Evolutionary conservation across 2,113 vertebrate genomes (phyloP).

Genomic region (Prionailurus viverrinus): DNA sequence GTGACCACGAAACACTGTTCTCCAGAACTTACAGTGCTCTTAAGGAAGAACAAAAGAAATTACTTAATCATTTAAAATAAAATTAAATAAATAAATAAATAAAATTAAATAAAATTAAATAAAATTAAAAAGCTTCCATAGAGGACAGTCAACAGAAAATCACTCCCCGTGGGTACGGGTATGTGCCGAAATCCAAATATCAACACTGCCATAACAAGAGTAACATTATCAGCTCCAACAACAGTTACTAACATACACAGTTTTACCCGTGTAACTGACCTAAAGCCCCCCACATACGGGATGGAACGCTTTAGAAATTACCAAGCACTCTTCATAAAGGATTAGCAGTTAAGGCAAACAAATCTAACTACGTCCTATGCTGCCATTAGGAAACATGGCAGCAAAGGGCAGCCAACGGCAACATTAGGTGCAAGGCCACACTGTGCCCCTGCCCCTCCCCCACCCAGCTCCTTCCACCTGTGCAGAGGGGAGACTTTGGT

Average conservation of each 20-base stretch:
- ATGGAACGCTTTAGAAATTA: not conserved
- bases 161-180: not conserved
- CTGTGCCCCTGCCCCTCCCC: not conserved
- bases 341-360: not conserved
- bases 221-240: not conserved
- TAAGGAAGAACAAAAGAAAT: not conserved
- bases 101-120: not conserved
- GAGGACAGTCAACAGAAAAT: not conserved
- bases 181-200: not conserved
- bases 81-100: not conserved
- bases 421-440: accelerated
- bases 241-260: not conserved
- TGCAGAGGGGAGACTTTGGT: not conserved
- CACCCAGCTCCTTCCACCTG: not conserved
- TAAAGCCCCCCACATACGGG: accelerated
- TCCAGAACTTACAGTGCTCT: not conserved
- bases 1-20: not conserved
- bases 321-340: not conserved
- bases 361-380: not conserved
- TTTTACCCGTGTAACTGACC: not conserved
- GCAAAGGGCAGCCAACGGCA: not conserved
- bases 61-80: not conserved
- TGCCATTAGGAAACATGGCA: not conserved
- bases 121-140: slow-evolving; percentile 3
- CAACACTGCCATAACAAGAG: not conserved